Evolutionary conservation across 2,113 vertebrate species (phyloP), one percentile per base, ranked within the genome.

Genomic region (Oreochromis niloticus): DNA sequence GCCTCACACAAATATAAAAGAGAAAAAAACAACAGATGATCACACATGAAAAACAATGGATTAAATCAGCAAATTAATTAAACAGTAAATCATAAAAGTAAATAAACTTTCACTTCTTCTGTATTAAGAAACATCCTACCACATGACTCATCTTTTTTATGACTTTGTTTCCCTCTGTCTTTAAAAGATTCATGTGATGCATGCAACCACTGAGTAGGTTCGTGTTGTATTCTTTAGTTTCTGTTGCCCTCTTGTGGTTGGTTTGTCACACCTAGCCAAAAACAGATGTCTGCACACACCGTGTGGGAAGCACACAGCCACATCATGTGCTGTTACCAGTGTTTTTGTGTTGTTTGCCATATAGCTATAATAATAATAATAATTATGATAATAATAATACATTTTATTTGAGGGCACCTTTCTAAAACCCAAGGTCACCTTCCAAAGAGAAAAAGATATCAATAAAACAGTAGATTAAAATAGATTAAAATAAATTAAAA

Each of bases 161-260:
- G 9, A 10, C 39, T 41, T 11, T 41, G 9, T 41, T 11, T 11
- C 3, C 10, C 39, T 41, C 9, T 41, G 9, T 41, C 39, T 41
- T 41, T 41, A 41, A 41, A 41, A 41, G 6, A 41, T 41, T 41
- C 9, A 46, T 2, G 34, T 34, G 34, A 36, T 36, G 34, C 11
- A 7, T 41, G 2, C 39, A 41, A 22, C 11, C 11, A 11, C 24
- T 27, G 24, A 27, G 24, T 27, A 27, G 24, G 24, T 27, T 59
- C 19, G 27, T 6, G 22, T 7, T 19, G 17, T 10, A 86, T 87
- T 54, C 46, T 86, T 27, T 19, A 50, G 61, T 56, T 89, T 54
- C 17, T 83, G 86, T 80, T 82, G 90, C 93, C 92, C 86, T 89
- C 93, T 90, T 75, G 92, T 91, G 91, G 91, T 52, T 4, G 68